Base-by-base conservation (phyloP, 2,888 invertebrate genomes). In the Colostygia pectinataria region DNA sequence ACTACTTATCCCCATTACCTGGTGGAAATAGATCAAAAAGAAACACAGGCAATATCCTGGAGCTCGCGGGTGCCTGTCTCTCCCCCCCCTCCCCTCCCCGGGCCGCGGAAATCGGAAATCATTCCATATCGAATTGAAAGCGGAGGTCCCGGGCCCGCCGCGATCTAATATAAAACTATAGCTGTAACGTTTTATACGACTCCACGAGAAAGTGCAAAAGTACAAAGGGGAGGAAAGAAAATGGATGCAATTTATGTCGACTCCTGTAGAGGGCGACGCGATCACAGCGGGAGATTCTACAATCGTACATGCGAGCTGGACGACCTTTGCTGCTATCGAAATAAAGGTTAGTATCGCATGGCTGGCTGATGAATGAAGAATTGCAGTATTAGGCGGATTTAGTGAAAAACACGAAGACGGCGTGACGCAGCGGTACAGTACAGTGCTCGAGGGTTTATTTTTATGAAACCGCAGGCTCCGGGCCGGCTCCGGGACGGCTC, bases 181-280 rank as follows among this genome's bases (percentile, higher is more conserved):
- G 24, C 43, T 29, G 39, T 33, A 31, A 29, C 49, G 20, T 42
- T 18, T 34, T 34, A 31, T 36, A 23, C 45, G 7, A 33, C 27
- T 37, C 33, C 37, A 38, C 44, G 40, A 36, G 36, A 25, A 53
- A 47, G 28, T 57, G 53, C 53, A 47, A 49, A 45, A 53, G 41
- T 52, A 56, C 56, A 53, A 55, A 53, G 52, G 49, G 32, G 34
- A 34, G 57, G 42, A 59, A 56, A 61, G 58, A 59, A 63, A 67
- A 68, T 66, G 55, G 57, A 66, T 66, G 64, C 64, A 68, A 68
- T 68, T 68, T 68, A 61, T 59, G 59, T 59, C 52, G 57, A 38
- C 53, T 57, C 53, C 53, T 48, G 55, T 48, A 48, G 49, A 33
- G 53, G 43, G 49, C 49, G 50, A 32, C 49, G 50, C 28, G 53